Base-by-base conservation (phyloP, 2,888 invertebrate species). In the Drosophila formosana region DNA sequence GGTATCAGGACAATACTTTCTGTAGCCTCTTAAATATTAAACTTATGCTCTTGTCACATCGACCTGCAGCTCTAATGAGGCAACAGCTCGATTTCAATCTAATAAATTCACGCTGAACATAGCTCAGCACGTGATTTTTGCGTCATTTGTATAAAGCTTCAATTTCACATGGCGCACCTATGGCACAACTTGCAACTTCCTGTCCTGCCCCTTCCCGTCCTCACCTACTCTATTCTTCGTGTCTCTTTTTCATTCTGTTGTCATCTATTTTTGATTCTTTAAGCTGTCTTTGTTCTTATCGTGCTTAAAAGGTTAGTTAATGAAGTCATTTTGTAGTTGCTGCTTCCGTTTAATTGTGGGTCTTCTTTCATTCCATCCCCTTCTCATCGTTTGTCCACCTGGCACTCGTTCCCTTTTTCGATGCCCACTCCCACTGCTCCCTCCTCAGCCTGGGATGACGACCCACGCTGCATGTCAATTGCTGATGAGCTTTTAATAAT, bases 401-500 rank as follows among this genome's bases (percentile, higher is more conserved):
- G 18, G 34, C 23, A 55, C 25, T 39, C 34, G 34, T 34, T 49
- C 49, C 45, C 46, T 3, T 13, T 11, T 9, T 9, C 32, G 28
- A 4, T 5, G 25, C 26, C 9, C 18, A 3, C 53, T 28, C 13
- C 34, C 3, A 28, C 43, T 34, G 43, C 11, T 34, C 11, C 34
- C 11, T 1, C 13, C 41, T 11, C 8, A 7, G 26, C 25, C 6
- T 39, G 37, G 37, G 46, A 50, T 53, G 55, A 46, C 65, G 47
- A 80, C 74, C 78, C 75, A 75, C 60, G 69, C 68, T 73, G 85
- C 72, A 82, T 87, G 88, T 77, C 87, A 85, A 85, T 85, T 85
- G 83, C 81, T 83, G 88, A 85, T 85, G 85, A 85, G 88, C 87
- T 87, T 85, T 85, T 85, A 84, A 85, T 84, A 87, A 87, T 85